Evolutionary conservation across 2,113 vertebrate genomes (phyloP), one percentile per base, ranked within the genome.

Genomic region (Sakesphorus luctuosus): DNA sequence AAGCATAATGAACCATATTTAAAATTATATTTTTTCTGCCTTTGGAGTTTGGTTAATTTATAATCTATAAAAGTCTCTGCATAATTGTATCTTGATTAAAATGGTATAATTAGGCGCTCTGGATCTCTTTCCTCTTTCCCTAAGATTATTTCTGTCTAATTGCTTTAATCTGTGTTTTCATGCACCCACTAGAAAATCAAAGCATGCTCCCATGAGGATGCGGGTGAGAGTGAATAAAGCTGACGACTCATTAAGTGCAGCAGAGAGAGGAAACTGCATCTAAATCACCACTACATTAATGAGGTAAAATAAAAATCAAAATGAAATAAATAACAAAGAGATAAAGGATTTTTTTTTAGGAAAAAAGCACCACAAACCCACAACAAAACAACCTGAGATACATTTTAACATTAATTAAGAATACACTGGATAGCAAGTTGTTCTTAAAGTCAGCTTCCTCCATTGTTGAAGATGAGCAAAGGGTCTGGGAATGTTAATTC

Each of bases 161-260:
- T 97, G 96, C 96, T 97, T 96, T 98, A 96, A 98, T 98, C 97
- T 97, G 96, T 96, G 96, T 97, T 98, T 97, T 97, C 97, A 97
- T 52, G 84, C 73, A 84, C 96, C 96, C 55, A 61, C 92, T 97
- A 97, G 96, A 96, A 97, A 97, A 97, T 90, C 96, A 97, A 97
- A 98, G 96, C 95, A 52, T 92, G 96, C 95, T 97, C 96, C 96
- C 92, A 78, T 44, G 85, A 96, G 94, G 93, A 97, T 5, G 66
- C 82, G 77, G 91, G 95, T 90, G 96, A 97, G 95, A 96, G 97
- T 97, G 97, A 97, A 97, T 97, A 97, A 97, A 97, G 97, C 96
- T 96, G 95, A 96, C 96, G 81, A 97, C 96, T 97, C 97, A 97
- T 97, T 97, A 97, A 97, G 95, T 84, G 79, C 87, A 93, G 95